Evolutionary conservation across 1,140 invertebrate species (phyloP), one percentile per base, ranked within the genome.

Genomic region (Caerostris extrusa): DNA sequence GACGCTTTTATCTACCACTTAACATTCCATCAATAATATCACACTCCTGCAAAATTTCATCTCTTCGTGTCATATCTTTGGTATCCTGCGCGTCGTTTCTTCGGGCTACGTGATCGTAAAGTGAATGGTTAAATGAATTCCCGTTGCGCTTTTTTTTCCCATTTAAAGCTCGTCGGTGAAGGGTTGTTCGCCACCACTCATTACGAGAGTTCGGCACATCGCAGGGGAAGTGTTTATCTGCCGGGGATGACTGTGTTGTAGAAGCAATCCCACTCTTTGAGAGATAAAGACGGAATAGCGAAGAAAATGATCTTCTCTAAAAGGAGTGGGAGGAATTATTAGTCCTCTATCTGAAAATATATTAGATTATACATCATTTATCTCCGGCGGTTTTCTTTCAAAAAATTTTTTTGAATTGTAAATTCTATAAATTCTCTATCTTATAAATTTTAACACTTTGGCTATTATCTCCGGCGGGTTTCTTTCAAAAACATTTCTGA

Each of bases 1-100:
- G 67, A 50, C 58, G 60, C 2, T 7, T 34, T 10, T 90, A 90
- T 90, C 88, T 69, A 7, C 61, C 55, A 90, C 88, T 90, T 90
- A 71, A 57, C 53, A 90, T 90, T 90, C 64, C 50, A 55, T 77
- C 88, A 90, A 69, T 90, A 90, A 90, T 71, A 58, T 90, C 64
- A 60, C 67, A 69, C 57, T 71, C 12, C 88, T 77, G 61, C n/a
- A 77, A 77, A 90, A 90, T 90, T 87, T 87, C 85, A 87, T 87
- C 50, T 77, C 88, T 69, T 10, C 57, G 61, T 90, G 61, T n/a
- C 64, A 71, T 71, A 90, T 71, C 88, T 3, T n/a, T 34, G 53
- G 55, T 90, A 90, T 58, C 64, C 58, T 64, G 12, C n/a, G 55
- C 34, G 34, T 77, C 88, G 53, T 71, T 34, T 57, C 64, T 10